A percentile compares a stretch with the other conserved stretches of the same genome.
Evolutionary conservation across 1,140 invertebrate species (phyloP).

Genomic region (Micrasema minimum): DNA sequence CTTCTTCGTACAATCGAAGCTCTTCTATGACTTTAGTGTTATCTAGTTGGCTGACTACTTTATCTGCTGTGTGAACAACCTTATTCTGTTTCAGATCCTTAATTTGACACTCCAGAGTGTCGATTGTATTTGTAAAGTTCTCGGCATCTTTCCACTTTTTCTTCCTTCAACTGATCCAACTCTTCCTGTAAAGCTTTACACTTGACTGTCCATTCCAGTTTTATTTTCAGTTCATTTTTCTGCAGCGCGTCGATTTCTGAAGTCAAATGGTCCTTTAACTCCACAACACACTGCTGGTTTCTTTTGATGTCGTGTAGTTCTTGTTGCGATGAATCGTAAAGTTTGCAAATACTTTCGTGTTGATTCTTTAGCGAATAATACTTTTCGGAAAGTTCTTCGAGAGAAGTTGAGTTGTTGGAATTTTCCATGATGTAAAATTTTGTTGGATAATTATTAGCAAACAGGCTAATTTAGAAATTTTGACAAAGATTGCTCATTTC

Average conservation of each 20-base stretch:
- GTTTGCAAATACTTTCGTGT: constrained; percentile 57
- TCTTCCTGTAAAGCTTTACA: constrained; percentile 59
- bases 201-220: constrained; percentile 57
- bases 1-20: constrained; percentile 43
- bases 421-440: constrained; percentile 11
- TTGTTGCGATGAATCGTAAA: constrained; percentile 61
- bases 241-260: constrained; percentile 60
- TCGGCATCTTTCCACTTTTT: constrained; percentile 53
- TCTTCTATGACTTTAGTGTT: constrained; percentile 46
- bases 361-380: constrained; percentile 56
- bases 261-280: constrained; percentile 61
- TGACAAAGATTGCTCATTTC: too few relatives aligned
- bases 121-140: constrained; percentile 39
- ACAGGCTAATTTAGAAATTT: too few relatives aligned
- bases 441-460: too few relatives aligned
- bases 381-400: constrained; percentile 18
- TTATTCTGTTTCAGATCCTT: constrained; percentile 23
- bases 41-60: constrained; percentile 40
- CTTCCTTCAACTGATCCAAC: constrained; percentile 57
- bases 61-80: constrained; percentile 17
- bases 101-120: constrained; percentile 45
- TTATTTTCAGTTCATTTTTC: constrained; percentile 59
- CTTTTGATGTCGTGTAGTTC: constrained; percentile 61
- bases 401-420: not conserved
- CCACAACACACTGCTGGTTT: constrained; percentile 62